Percentiles rank a stretch among this genome's conserved stretches.
Conservation (phyloP, 2,113 vertebrate species). For the Vidua macroura region DNA sequence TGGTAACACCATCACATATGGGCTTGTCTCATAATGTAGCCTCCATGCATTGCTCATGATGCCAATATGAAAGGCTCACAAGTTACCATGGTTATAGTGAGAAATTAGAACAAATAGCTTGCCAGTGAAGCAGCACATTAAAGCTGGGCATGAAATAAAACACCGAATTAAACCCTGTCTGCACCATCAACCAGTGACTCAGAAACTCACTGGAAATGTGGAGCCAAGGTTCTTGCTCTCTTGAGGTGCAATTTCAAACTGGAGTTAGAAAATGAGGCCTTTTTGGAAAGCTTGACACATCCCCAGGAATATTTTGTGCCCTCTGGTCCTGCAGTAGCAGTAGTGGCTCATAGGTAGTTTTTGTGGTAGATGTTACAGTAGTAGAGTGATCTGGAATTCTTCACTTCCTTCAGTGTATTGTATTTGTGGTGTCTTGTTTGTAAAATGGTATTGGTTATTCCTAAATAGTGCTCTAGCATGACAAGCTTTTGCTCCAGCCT, state of each 20-base stretch:
- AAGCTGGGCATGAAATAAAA: constrained; percentile 59
- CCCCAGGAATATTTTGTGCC: constrained; percentile 44
- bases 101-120: constrained; percentile 60
- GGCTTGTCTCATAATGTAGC: constrained; percentile 69
- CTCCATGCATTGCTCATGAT: constrained; percentile 75
- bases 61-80: constrained; percentile 67
- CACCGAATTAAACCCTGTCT: background rate
- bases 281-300: background rate
- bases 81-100: constrained; percentile 74
- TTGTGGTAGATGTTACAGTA: background rate
- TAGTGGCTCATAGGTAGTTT: constrained; percentile 6
- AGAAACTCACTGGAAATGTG: background rate
- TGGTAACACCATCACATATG: constrained; percentile 75
- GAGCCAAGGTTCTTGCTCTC: background rate
- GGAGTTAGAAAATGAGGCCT: background rate
- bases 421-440: constrained; percentile 17
- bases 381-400: background rate
- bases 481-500: background rate
- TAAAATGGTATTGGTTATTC: background rate
- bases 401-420: background rate
- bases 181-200: background rate
- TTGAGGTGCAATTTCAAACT: background rate
- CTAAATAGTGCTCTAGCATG: background rate
- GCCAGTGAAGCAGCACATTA: background rate
- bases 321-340: constrained; percentile 32